These are phyloP conservation scores for Sitodiplosis mosellana DNA, from an alignment of 1,140 invertebrate species.

Conservation along the genomic window DNA sequence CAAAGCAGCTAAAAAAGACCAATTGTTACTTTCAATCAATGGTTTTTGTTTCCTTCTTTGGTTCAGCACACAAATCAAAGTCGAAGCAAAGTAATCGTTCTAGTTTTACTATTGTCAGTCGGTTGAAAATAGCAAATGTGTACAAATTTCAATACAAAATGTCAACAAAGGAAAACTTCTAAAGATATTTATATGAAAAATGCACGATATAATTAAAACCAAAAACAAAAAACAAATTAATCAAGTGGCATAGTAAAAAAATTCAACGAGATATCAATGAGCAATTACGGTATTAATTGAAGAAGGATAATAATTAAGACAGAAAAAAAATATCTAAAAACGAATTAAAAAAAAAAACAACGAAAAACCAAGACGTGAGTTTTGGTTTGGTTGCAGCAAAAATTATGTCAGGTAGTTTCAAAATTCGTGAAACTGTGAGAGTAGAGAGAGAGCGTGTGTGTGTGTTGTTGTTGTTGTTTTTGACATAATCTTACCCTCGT, in stretches of 20 bases:
- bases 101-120: no score
- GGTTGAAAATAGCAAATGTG: no score
- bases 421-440: background rate
- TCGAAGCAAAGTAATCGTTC: no score
- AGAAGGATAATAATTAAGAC: background rate
- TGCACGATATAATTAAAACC: no score
- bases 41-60: no score
- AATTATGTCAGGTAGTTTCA: background rate
- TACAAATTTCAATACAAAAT: background rate
- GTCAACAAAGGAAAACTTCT: no score
- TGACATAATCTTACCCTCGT: background rate
- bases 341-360: no score
- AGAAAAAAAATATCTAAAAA: no score
- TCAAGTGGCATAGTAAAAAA: background rate
- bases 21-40: background rate
- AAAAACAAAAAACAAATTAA: background rate
- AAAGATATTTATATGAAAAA: no score
- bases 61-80: background rate
- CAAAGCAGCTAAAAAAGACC: no score
- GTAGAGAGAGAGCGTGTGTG: background rate
- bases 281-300: background rate
- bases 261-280: background rate
- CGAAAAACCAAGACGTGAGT: no score
- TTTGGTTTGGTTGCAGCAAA: no score
- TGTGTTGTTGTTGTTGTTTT: conserved; percentile 2